Evolutionary conservation across 1,140 invertebrate species (phyloP).

Genomic region (Dendrolimus punctatus): DNA sequence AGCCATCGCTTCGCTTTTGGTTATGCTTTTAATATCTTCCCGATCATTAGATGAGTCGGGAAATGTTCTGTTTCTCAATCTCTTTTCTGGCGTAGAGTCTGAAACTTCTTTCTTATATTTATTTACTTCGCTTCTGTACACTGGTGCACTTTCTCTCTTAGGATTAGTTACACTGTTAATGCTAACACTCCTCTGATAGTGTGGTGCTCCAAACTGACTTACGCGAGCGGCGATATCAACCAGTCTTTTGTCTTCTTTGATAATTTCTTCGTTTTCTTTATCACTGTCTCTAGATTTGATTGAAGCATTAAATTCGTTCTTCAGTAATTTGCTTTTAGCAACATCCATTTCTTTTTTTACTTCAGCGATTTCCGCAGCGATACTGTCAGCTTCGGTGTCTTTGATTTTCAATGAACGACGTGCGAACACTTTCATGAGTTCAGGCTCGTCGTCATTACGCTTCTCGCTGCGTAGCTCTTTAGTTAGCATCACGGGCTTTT

Average conservation of each 20-base stretch:
- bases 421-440: conserved; percentile 86
- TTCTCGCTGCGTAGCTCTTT: conserved; percentile 55
- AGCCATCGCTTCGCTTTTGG: conserved; percentile 54
- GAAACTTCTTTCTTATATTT: conserved; percentile 70
- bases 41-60: conserved; percentile 64
- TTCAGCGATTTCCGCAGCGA: conserved; percentile 70
- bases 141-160: conserved; percentile 53
- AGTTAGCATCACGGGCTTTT: conserved; percentile 40
- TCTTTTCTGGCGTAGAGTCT: conserved; percentile 66
- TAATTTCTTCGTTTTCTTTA: conserved; percentile 76
- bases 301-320: conserved; percentile 67
- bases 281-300: conserved; percentile 76
- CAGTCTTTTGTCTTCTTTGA: conserved; percentile 53
- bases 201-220: conserved; percentile 50
- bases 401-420: conserved; percentile 82
- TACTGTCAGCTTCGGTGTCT: conserved; percentile 75
- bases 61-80: conserved; percentile 65
- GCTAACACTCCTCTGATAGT: conserved; percentile 59
- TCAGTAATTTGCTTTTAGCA: conserved; percentile 39
- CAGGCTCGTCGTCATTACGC: conserved; percentile 78
- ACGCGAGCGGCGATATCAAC: conserved; percentile 60
- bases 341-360: conserved; percentile 41
- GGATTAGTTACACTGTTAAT: conserved; percentile 51
- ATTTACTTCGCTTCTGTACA: conserved; percentile 48
- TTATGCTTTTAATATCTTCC: conserved; percentile 58